These are phyloP conservation scores for Rutilus rutilus DNA, from an alignment of 2,113 vertebrate species.

Conservation along the genomic window DNA sequence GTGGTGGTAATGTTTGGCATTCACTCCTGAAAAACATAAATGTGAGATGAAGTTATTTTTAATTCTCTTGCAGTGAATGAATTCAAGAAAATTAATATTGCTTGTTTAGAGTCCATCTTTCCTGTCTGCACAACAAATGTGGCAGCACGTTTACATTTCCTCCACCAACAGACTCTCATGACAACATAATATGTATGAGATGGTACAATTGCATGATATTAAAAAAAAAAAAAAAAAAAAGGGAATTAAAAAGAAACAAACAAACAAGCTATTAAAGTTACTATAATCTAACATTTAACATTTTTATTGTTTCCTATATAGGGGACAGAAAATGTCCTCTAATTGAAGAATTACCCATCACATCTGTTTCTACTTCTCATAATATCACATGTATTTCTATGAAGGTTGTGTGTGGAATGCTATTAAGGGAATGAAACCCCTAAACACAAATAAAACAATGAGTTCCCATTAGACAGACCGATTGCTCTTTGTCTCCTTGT, in stretches of 20 bases:
- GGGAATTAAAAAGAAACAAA: not conserved
- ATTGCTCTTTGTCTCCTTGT: not conserved
- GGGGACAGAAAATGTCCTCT: not conserved
- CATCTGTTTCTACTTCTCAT: not conserved
- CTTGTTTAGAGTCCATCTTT: not conserved
- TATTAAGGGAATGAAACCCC: not conserved
- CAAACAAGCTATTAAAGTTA: not conserved
- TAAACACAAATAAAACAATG: not conserved
- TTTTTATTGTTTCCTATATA: no score
- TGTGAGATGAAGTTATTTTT: conserved; percentile 25
- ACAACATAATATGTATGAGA: not conserved
- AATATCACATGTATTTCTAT: not conserved
- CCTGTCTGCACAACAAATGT: not conserved
- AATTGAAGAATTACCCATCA: not conserved
- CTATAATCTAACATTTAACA: not conserved
- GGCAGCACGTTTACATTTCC: not conserved
- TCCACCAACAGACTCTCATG: not conserved
- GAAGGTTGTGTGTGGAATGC: not conserved
- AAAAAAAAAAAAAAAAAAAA: not conserved
- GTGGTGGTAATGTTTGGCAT: conserved; percentile 55
- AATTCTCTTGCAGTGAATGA: not conserved
- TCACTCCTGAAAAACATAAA: conserved; percentile 38
- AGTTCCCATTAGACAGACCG: not conserved
- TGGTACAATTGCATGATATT: not conserved
- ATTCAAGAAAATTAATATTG: not conserved